These are phyloP conservation scores for Channa striata DNA, from an alignment of 2,797 vertebrate genomes.

Conservation along the genomic window DNA sequence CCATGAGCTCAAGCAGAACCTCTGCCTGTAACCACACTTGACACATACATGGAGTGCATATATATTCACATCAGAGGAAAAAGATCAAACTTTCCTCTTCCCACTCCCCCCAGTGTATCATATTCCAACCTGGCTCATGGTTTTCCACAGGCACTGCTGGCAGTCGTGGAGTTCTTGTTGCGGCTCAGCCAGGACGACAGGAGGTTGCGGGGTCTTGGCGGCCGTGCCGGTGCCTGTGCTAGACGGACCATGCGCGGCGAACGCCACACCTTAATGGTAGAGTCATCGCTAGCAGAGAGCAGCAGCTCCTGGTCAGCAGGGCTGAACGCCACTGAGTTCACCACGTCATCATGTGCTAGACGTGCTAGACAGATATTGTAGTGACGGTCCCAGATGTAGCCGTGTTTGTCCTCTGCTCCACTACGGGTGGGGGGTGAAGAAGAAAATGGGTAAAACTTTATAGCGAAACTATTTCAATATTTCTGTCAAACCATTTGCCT, in stretches of 20 bases:
- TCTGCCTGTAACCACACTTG: constrained; percentile 12
- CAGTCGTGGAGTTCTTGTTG: constrained; percentile 75
- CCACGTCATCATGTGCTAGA: constrained; percentile 93
- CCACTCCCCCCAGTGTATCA: not conserved
- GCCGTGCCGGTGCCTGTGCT: constrained; percentile 69
- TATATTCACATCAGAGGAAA: constrained; percentile 44
- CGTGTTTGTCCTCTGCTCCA: constrained; percentile 95
- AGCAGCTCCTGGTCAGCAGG: constrained; percentile 95
- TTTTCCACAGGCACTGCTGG: constrained; percentile 71
- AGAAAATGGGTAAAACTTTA: not conserved
- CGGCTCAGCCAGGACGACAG: constrained; percentile 87
- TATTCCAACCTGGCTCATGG: constrained; percentile 65
- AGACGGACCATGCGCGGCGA: constrained; percentile 87
- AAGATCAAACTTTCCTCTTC: constrained; percentile 23
- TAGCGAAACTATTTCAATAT: not conserved
- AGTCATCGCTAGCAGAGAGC: constrained; percentile 93
- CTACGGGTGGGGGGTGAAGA: constrained; percentile 62
- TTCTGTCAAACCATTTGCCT: not conserved
- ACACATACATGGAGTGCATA: constrained; percentile 62
- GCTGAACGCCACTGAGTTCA: constrained; percentile 97
- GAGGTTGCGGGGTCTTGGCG: constrained; percentile 69
- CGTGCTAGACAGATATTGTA: constrained; percentile 97
- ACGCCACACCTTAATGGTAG: constrained; percentile 97
- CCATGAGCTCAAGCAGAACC: constrained; percentile 20
- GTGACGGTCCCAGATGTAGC: constrained; percentile 99